phyloP scores from a whole-genome alignment of 2,888 invertebrate species.

The Aporophyla nigra region DNA sequence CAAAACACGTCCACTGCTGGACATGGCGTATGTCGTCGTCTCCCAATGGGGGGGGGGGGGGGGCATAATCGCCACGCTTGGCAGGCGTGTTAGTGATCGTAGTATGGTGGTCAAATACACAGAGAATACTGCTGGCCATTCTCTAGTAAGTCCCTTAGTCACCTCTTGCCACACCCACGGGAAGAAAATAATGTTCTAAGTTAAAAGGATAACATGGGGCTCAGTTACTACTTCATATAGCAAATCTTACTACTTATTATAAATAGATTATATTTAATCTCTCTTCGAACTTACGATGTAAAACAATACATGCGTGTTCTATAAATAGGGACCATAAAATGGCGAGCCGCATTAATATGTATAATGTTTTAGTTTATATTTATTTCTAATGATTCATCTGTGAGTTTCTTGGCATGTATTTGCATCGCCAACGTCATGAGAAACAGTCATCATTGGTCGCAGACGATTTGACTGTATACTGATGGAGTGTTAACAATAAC shows the following conservation, averaged over 20 bases:
- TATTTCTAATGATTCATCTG: constrained; percentile 56
- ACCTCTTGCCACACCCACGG: too few species aligned
- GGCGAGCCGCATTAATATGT: constrained; percentile 28
- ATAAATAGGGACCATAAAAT: constrained; percentile 43
- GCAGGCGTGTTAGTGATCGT: too few species aligned
- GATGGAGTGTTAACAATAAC: background rate
- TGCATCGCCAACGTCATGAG: constrained; percentile 37
- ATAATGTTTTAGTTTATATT: constrained; percentile 55
- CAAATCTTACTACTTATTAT: background rate
- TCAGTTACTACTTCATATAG: background rate
- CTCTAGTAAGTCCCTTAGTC: too few species aligned
- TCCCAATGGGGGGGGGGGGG: too few species aligned
- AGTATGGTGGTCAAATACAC: too few species aligned
- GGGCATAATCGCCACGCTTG: too few species aligned
- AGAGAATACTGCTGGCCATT: too few species aligned
- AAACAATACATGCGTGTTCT: constrained; percentile 53
- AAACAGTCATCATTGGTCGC: constrained; percentile 30
- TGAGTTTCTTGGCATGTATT: constrained; percentile 45
- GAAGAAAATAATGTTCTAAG: background rate
- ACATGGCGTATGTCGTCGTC: too few species aligned
- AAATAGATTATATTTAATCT: background rate
- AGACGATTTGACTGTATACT: constrained; percentile 6
- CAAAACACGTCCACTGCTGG: too few species aligned
- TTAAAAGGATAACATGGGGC: background rate
- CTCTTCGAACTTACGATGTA: constrained; percentile 20